A percentile compares a stretch with the other conserved stretches of the same genome.
These are phyloP conservation scores for Charina bottae DNA, from an alignment of 2,113 vertebrate genomes.

Conservation along the genomic window DNA sequence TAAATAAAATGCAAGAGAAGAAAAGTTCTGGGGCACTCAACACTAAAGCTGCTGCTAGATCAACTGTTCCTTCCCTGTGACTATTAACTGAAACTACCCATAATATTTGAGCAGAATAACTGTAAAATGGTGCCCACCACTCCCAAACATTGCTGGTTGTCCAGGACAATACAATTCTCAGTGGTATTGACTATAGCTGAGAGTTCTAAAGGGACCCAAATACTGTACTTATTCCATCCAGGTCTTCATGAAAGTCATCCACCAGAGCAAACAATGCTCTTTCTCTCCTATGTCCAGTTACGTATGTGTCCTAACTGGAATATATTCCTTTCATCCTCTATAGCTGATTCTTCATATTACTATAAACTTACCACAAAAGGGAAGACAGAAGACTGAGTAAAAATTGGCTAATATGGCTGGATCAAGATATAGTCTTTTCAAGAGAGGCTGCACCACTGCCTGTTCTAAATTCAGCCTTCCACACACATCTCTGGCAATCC, in stretches of 20 bases:
- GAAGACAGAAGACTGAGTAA: too few relatives aligned
- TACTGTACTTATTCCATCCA: neutral
- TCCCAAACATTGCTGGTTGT: neutral
- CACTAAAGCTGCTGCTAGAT: neutral
- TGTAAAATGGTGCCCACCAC: neutral
- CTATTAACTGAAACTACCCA: neutral
- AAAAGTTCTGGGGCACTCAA: neutral
- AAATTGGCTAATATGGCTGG: neutral
- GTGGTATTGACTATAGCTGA: neutral
- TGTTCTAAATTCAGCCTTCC: neutral
- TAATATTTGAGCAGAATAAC: neutral
- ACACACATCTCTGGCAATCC: neutral
- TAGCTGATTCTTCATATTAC: neutral
- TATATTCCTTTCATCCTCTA: neutral
- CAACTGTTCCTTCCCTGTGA: neutral
- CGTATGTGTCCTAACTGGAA: neutral
- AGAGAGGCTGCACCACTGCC: neutral
- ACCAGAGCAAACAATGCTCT: neutral
- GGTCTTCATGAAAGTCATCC: neutral
- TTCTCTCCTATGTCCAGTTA: neutral
- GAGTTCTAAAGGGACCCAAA: neutral
- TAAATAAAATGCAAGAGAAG: neutral
- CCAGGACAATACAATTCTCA: neutral
- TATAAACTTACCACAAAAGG: neutral
- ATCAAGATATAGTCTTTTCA: neutral